Conservation (phyloP, 2,888 invertebrate species). For the Morpho helenor region DNA sequence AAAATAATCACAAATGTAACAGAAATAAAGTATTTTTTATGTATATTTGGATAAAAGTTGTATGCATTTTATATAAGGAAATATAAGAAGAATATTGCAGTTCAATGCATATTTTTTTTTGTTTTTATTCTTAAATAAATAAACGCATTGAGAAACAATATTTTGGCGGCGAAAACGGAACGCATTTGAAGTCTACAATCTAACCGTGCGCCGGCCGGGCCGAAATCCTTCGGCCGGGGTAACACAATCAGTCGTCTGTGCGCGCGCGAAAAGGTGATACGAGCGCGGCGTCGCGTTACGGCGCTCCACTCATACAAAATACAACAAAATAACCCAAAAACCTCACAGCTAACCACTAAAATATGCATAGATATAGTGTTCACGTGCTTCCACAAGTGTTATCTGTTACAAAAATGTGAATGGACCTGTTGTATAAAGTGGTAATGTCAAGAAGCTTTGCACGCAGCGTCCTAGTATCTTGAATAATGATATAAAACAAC, state of each 20-base stretch:
- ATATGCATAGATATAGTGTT: constrained; percentile 32
- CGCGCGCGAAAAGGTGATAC: constrained; percentile 44
- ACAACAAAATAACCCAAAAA: constrained; percentile 58
- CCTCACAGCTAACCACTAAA: constrained; percentile 39
- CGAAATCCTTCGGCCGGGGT: constrained; percentile 62
- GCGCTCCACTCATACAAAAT: constrained; percentile 40
- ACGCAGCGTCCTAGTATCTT: constrained; percentile 47
- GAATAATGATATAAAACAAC: constrained; percentile 70
- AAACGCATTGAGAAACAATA: constrained; percentile 31
- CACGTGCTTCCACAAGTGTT: constrained; percentile 29
- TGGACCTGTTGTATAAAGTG: constrained; percentile 33
- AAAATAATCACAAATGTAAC: too few relatives aligned
- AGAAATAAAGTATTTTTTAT: too few relatives aligned
- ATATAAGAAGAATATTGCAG: not conserved
- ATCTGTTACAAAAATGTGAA: constrained; percentile 31
- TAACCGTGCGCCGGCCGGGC: constrained; percentile 59
- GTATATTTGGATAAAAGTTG: too few relatives aligned
- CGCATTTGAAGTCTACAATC: constrained; percentile 36
- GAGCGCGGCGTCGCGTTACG: constrained; percentile 32
- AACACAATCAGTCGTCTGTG: constrained; percentile 57
- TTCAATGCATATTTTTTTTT: not conserved
- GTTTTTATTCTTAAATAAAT: constrained; percentile 13
- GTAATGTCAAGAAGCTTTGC: constrained; percentile 41
- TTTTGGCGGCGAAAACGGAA: constrained; percentile 47
- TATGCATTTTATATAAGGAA: too few relatives aligned